Base-by-base conservation (phyloP, 2,888 invertebrate species). In the Rhaphigaster nebulosa region DNA sequence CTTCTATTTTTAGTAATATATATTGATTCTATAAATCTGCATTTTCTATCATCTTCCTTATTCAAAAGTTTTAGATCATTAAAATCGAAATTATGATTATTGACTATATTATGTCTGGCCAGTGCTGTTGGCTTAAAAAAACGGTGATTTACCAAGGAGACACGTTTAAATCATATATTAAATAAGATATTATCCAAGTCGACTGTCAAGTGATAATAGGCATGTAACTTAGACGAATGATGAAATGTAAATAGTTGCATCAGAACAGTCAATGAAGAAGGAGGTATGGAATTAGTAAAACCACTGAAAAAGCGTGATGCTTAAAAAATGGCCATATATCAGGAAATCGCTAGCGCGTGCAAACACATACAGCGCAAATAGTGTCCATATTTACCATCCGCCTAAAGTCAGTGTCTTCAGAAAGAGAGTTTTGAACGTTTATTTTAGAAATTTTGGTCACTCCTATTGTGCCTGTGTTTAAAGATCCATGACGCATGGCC, bases 381-480 rank as follows among this genome's bases (percentile, higher is more conserved):
- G 26, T 45, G 13, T 41, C n/a, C 45, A 26, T 84, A 45, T 84
- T 80, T 80, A 26, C 80, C 8, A 23, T 41, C 10, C 26, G 26
- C 41, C 84, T 84, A n/a, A 26, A n/a, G 84, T 26, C 84, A 45
- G 45, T 84, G 84, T n/a, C 26, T 84, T 84, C 41, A 84, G 45
- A 84, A 45, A 84, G 41, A 84, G 45, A 45, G 45, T 26, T 84
- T 84, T 84, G 15, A 84, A 20, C 45, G n/a, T 84, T 84, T n/a
- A 84, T 84, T 84, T 84, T 84, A 84, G 84, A 84, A 84, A 84
- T 84, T 84, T 84, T 84, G 84, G 84, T 84, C 26, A 84, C 84
- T 45, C 41, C 84, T 84, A 84, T 84, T 84, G 45, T 84, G 45
- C 45, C 84, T 45, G 84, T 84, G 84, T 84, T 84, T 84, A 45